Percentiles rank a stretch among this genome's conserved stretches.
Conservation (phyloP, 2,797 vertebrate species). For the Muscicapa comitata region DNA sequence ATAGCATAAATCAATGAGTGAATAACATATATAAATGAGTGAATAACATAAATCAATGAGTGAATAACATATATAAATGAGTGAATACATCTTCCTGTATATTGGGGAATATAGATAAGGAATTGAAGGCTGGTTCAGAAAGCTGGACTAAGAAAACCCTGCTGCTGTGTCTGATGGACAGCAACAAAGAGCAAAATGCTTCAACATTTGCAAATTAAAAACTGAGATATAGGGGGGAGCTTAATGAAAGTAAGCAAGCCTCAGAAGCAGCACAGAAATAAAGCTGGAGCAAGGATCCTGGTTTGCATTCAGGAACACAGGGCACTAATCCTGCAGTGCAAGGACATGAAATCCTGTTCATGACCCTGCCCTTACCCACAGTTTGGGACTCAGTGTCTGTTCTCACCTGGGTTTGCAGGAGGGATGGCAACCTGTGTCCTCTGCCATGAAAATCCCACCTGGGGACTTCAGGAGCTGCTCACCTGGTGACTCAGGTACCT, state of each 20-base stretch:
- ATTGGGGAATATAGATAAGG: neutral
- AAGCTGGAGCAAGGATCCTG: neutral
- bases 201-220: neutral
- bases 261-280: neutral
- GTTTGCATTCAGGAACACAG: fast-evolving
- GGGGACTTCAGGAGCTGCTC: fast-evolving
- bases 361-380: neutral
- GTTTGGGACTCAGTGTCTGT: fast-evolving
- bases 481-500: fast-evolving
- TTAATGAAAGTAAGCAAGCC: neutral
- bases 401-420: neutral
- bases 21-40: too few relatives aligned
- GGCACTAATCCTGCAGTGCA: neutral
- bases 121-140: neutral
- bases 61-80: neutral
- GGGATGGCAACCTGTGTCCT: neutral
- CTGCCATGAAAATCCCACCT: fast-evolving
- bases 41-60: too few relatives aligned
- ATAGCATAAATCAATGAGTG: neutral
- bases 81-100: neutral
- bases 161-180: neutral
- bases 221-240: neutral
- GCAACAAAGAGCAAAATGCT: neutral
- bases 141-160: neutral
- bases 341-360: neutral